Percentiles rank a stretch among this genome's conserved stretches.
Conservation (phyloP, 2,113 vertebrate species). For the Corythaeola cristata region DNA sequence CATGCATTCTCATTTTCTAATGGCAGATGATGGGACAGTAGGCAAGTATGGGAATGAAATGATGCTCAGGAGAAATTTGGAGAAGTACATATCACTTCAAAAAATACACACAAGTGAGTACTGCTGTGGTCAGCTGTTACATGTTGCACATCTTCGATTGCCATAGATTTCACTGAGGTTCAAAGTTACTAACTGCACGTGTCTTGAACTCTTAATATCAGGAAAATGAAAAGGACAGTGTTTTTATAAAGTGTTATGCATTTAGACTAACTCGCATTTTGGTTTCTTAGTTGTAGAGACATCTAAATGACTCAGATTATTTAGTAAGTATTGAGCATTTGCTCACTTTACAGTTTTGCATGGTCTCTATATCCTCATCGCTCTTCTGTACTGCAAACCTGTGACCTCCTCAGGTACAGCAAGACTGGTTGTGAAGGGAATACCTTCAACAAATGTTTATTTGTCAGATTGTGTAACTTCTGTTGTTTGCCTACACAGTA, state of each 20-base stretch:
- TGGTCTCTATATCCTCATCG: not conserved
- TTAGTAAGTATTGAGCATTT: not conserved
- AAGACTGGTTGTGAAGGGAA: not conserved
- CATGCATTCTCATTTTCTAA: slow-evolving; percentile 94
- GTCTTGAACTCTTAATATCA: not conserved
- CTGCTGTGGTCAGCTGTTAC: not conserved
- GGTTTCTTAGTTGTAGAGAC: not conserved
- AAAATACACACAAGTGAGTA: slow-evolving; percentile 91
- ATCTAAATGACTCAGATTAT: not conserved
- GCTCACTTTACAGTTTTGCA: not conserved
- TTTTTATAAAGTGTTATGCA: not conserved
- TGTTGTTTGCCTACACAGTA: not conserved
- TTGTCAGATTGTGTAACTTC: not conserved
- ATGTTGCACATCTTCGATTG: not conserved
- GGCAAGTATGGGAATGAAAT: slow-evolving; percentile 92
- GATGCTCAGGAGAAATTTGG: slow-evolving; percentile 86
- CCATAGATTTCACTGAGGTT: not conserved
- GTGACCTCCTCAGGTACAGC: not conserved
- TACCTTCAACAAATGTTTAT: not conserved
- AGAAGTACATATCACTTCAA: slow-evolving; percentile 88
- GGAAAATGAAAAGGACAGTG: not conserved
- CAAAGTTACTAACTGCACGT: not conserved
- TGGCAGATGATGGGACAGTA: slow-evolving; percentile 93
- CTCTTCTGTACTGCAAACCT: not conserved
- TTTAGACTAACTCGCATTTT: not conserved